phyloP scores from a whole-genome alignment of 2,888 invertebrate genomes.

The Polydesmus complanatus region DNA sequence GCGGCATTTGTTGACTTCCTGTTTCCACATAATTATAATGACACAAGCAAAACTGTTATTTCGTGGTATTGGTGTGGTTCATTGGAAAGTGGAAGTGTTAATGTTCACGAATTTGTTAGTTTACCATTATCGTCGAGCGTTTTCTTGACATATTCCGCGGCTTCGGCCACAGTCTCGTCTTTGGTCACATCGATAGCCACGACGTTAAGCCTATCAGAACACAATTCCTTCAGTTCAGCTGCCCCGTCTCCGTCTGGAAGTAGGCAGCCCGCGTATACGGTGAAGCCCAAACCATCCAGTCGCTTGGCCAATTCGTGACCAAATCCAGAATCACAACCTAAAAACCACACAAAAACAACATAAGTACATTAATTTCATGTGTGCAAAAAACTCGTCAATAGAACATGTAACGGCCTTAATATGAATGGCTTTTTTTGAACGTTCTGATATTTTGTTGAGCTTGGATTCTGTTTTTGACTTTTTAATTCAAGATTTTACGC shows the following conservation, averaged over 20 bases:
- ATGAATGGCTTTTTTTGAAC: too few relatives aligned
- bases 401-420: too few relatives aligned
- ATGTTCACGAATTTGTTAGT: neutral
- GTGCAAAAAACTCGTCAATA: too few relatives aligned
- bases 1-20: too few relatives aligned
- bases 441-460: too few relatives aligned
- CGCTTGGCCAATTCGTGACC: slow-evolving; percentile 28
- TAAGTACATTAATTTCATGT: neutral
- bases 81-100: too few relatives aligned
- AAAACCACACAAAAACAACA: neutral
- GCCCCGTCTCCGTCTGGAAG: slow-evolving; percentile 27
- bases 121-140: slow-evolving; percentile 16
- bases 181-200: slow-evolving; percentile 34
- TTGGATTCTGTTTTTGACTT: too few relatives aligned
- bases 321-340: slow-evolving; percentile 31
- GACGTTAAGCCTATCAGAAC: slow-evolving; percentile 27
- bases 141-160: slow-evolving; percentile 22
- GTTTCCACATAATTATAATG: too few relatives aligned
- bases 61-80: too few relatives aligned
- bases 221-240: slow-evolving; percentile 22
- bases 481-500: too few relatives aligned
- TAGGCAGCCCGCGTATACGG: slow-evolving; percentile 34
- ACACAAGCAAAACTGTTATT: too few relatives aligned
- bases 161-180: slow-evolving; percentile 23
- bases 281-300: slow-evolving; percentile 27